A percentile compares a stretch with the other conserved stretches of the same genome.
Evolutionary conservation across 2,797 vertebrate species (phyloP).

Genomic region (Petrocephalus schoutedeni): DNA sequence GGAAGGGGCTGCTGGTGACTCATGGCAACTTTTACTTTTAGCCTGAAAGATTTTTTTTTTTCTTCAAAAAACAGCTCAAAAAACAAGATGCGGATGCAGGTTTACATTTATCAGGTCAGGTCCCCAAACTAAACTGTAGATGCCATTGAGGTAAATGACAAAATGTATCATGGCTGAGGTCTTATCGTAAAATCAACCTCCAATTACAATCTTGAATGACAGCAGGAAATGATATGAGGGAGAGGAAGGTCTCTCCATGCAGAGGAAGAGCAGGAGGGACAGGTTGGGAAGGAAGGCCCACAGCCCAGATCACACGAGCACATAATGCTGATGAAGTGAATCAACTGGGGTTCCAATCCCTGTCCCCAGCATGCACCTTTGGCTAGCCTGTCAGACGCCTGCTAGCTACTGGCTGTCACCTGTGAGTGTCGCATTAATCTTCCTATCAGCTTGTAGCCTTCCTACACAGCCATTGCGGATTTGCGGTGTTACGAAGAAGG

Average conservation of each 20-base stretch:
- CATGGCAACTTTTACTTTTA: slow-evolving; percentile 6
- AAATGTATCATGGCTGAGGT: not conserved
- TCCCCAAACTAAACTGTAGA: not conserved
- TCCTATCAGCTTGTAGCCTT: not conserved
- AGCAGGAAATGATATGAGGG: not conserved
- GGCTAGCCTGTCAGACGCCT: not conserved
- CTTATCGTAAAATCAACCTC: not conserved
- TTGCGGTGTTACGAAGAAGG: not conserved
- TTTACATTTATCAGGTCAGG: not conserved
- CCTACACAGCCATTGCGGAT: not conserved
- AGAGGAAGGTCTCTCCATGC: not conserved
- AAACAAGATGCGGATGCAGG: not conserved
- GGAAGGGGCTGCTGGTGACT: not conserved
- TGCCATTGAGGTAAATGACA: not conserved
- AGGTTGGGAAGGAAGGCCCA: not conserved
- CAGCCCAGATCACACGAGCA: not conserved
- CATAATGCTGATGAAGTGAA: not conserved
- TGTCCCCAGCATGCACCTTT: not conserved
- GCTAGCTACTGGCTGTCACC: not conserved
- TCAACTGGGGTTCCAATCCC: not conserved
- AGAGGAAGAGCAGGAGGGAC: not conserved
- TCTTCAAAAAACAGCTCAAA: not conserved
- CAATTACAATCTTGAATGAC: not conserved
- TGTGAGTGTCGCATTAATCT: not conserved
- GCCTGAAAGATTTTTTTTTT: not conserved